Percentiles rank a stretch among this genome's conserved stretches.
Conservation (phyloP, 1,140 invertebrate species). For the Drosophila lini region DNA sequence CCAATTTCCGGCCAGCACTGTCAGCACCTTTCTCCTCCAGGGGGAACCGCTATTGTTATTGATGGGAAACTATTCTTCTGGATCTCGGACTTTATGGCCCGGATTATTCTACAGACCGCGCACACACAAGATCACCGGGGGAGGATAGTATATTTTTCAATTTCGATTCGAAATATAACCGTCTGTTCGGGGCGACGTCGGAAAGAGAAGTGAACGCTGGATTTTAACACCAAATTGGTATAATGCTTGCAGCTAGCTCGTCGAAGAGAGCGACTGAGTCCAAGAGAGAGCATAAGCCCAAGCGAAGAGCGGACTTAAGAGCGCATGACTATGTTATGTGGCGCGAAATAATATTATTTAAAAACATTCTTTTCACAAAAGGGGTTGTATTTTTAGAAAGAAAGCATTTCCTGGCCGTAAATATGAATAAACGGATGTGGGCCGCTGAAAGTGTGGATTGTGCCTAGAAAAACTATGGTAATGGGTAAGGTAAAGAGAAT, state of each 20-base stretch:
- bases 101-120: constrained; percentile 17
- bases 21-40: constrained; percentile 63
- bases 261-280: constrained; percentile 1
- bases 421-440: constrained; percentile 50
- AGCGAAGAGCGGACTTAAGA: constrained; percentile 29
- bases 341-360: constrained; percentile 49
- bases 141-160: background rate
- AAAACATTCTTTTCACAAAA: constrained; percentile 39
- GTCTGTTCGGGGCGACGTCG: constrained; percentile 52
- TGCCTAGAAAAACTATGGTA: background rate
- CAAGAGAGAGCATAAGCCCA: background rate
- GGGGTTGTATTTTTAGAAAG: constrained; percentile 48
- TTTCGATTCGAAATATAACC: constrained; percentile 24
- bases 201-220: constrained; percentile 47
- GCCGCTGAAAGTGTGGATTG: constrained; percentile 29
- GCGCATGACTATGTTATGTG: constrained; percentile 15
- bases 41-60: constrained; percentile 28
- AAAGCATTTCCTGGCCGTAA: constrained; percentile 59
- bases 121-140: constrained; percentile 21
- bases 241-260: background rate
- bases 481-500: background rate
- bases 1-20: constrained; percentile 60
- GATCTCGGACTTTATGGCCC: constrained; percentile 24
- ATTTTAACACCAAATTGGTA: constrained; percentile 3
- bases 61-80: constrained; percentile 27